Conservation (phyloP, 2,888 invertebrate species). For the Metellina segmentata region DNA sequence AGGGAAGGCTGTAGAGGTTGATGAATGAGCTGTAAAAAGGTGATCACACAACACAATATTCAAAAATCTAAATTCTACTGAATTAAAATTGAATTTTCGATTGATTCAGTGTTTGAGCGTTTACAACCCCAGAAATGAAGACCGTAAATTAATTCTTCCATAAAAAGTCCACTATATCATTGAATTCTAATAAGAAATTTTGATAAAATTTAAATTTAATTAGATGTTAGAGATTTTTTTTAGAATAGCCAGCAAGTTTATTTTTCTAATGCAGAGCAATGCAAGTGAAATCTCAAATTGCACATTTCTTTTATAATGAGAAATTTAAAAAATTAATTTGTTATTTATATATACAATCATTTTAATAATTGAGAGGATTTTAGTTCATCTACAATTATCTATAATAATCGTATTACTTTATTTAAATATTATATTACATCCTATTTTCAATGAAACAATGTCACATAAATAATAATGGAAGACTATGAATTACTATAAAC, state of each 20-base stretch:
- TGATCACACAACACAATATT: constrained; percentile 70
- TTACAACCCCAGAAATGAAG: not conserved
- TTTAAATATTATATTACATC: too few species aligned
- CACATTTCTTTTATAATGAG: too few species aligned
- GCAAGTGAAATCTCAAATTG: not conserved
- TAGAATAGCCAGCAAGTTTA: not conserved
- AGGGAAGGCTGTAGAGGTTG: constrained; percentile 85
- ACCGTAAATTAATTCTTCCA: not conserved
- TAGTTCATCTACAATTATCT: too few species aligned
- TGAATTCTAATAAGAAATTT: not conserved
- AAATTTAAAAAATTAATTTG: too few species aligned
- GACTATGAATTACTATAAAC: too few species aligned
- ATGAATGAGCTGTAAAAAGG: constrained; percentile 77
- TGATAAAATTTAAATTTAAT: not conserved
- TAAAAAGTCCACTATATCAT: not conserved
- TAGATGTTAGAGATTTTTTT: not conserved
- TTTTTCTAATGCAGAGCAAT: not conserved
- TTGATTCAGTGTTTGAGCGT: not conserved
- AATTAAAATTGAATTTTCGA: constrained; percentile 7
- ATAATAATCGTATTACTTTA: too few species aligned
- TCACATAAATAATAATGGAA: too few species aligned
- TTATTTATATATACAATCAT: too few species aligned
- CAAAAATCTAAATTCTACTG: constrained; percentile 46
- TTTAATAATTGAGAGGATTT: too few species aligned
- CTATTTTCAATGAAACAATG: too few species aligned